Base-by-base conservation (phyloP, 2,888 invertebrate species). In the Oxycera nigricornis region DNA sequence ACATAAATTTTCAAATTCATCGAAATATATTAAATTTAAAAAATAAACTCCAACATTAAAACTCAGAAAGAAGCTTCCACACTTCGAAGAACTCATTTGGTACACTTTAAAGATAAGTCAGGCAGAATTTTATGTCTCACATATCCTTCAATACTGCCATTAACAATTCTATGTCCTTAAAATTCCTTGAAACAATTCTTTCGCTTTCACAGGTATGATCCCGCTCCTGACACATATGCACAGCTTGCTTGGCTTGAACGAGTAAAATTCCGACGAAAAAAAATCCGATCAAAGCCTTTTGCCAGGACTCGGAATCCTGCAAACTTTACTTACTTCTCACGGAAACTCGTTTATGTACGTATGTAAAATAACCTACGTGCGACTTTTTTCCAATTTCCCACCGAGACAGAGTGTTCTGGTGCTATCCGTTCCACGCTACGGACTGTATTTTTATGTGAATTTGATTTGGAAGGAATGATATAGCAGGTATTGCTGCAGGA, bases 321-420 rank as follows among this genome's bases (percentile, higher is more conserved):
- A 9, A 9, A 39, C n/a, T n/a, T 46, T 17, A 14, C 46, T 46
- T 46, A 3, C 46, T 46, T 46, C 46, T n/a, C 11, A 46, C 46
- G 46, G 46, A 46, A 46, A 46, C 17, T 46, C 46, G 46, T 46
- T 46, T 46, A 46, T 46, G 46, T 46, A 17, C 46, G 17, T 46
- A 46, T 17, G 46, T 46, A 46, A 46, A 46, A 14, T 46, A 11
- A 46, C 46, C 17, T 7, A 46, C 17, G 17, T 17, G 46, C 17
- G 46, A 46, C 46, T n/a, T 46, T 46, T 46, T 46, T 46, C 17
- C 46, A 46, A 46, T 46, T 46, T 46, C 46, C 46, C 46, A n/a
- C n/a, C n/a, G n/a, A n/a, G n/a, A n/a, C n/a, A n/a, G n/a, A n/a
- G n/a, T 46, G 6, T 46, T 46, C 46, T n/a, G 3, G 46, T 11